A percentile compares a stretch with the other conserved stretches of the same genome.
phyloP scores from a whole-genome alignment of 2,888 invertebrate species.

The Acleris emargana region DNA sequence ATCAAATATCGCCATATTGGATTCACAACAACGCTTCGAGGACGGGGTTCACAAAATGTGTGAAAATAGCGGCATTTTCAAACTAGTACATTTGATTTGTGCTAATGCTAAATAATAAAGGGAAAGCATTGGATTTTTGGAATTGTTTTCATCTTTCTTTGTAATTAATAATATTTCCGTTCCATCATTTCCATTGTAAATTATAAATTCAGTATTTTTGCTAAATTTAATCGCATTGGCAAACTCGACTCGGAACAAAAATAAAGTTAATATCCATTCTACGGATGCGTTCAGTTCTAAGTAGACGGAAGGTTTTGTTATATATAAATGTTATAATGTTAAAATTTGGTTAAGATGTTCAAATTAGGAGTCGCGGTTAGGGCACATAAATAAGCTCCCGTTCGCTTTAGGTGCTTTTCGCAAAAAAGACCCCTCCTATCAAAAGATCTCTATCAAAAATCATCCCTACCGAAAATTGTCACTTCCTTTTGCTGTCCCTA shows the following conservation, averaged over 20 bases:
- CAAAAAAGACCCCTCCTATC: too few relatives aligned
- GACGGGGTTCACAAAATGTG: constrained; percentile 78
- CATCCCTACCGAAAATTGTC: too few relatives aligned
- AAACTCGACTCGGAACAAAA: too few relatives aligned
- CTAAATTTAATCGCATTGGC: neutral
- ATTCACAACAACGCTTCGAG: constrained; percentile 89
- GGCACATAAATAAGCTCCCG: too few relatives aligned
- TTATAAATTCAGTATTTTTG: neutral
- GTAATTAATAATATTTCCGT: neutral
- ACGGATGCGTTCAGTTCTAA: constrained; percentile 14
- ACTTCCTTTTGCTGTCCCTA: too few relatives aligned
- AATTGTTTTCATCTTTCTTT: neutral
- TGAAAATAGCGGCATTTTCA: constrained; percentile 63
- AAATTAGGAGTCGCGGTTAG: too few relatives aligned
- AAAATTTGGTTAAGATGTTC: too few relatives aligned
- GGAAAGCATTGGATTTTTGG: neutral
- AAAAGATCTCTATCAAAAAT: too few relatives aligned
- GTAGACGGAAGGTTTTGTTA: too few relatives aligned
- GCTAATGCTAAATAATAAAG: neutral
- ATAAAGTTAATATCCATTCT: too few relatives aligned
- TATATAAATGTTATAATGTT: too few relatives aligned
- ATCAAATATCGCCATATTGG: constrained; percentile 87
- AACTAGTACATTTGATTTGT: constrained; percentile 42
- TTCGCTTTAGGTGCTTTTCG: too few relatives aligned
- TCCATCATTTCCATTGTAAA: neutral